These are phyloP conservation scores for Laothoe populi DNA, from an alignment of 2,888 invertebrate genomes.

Conservation along the genomic window DNA sequence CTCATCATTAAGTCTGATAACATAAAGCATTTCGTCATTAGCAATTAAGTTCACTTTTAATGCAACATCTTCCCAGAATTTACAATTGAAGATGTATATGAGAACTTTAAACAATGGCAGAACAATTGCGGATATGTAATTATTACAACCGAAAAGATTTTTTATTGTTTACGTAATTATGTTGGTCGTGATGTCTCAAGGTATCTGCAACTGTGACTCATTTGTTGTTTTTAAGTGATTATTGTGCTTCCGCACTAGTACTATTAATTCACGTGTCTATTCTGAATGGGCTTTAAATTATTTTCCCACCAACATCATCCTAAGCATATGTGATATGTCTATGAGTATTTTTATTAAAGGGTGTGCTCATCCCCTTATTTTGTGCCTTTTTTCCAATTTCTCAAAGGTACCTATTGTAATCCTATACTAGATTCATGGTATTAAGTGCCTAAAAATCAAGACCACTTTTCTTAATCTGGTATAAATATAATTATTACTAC, in stretches of 20 bases:
- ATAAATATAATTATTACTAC: too few relatives aligned
- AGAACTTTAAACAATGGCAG: slow-evolving; percentile 5
- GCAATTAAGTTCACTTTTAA: slow-evolving; percentile 10
- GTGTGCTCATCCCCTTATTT: too few relatives aligned
- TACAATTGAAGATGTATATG: slow-evolving; percentile 16
- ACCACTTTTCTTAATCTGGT: too few relatives aligned
- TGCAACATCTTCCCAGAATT: slow-evolving; percentile 7
- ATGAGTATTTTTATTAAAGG: too few relatives aligned
- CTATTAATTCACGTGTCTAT: background rate
- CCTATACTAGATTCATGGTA: too few relatives aligned
- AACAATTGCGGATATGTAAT: slow-evolving; percentile 9
- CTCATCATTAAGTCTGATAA: slow-evolving; percentile 13
- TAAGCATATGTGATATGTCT: too few relatives aligned
- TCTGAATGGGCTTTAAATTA: background rate
- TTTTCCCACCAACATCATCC: background rate
- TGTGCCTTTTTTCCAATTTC: too few relatives aligned
- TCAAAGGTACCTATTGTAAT: too few relatives aligned
- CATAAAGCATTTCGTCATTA: slow-evolving; percentile 18
- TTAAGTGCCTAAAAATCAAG: too few relatives aligned
- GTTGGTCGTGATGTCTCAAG: slow-evolving; percentile 20
- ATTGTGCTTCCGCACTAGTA: background rate
- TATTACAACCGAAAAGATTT: slow-evolving; percentile 16
- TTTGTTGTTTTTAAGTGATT: background rate
- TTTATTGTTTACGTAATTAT: slow-evolving; percentile 22
- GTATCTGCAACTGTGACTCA: slow-evolving; percentile 5